Conservation (phyloP, 2,113 vertebrate genomes). For the Oceanodroma tethys region DNA sequence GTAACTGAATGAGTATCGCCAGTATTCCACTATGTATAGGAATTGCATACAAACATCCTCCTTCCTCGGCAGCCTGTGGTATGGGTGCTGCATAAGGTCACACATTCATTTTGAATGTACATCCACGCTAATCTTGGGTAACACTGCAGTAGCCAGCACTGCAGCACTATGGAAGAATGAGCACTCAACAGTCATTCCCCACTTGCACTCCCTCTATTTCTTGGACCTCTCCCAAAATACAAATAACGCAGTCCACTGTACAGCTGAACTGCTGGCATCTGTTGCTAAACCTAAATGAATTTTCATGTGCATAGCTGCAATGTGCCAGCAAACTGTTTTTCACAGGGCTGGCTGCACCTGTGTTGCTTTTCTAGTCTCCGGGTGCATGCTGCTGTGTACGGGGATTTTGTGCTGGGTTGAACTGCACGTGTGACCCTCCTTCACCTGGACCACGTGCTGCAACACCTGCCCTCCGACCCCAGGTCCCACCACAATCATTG, state of each 20-base stretch:
- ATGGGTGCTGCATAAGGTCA: background rate
- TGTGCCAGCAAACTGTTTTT: background rate
- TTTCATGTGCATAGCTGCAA: background rate
- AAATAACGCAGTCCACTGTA: background rate
- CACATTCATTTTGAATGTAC: rapidly evolving
- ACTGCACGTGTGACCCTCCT: rapidly evolving
- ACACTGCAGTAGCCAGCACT: background rate
- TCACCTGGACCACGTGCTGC: background rate
- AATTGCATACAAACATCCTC: background rate
- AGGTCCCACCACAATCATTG: background rate
- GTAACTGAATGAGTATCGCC: background rate
- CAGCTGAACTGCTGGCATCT: conserved; percentile 15
- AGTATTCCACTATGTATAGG: background rate
- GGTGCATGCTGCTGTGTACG: rapidly evolving
- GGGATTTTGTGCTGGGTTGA: background rate
- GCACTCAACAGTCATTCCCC: background rate
- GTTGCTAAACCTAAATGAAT: background rate
- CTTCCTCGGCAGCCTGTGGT: background rate
- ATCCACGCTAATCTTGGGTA: background rate
- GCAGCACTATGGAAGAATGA: background rate
- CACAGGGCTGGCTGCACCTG: background rate
- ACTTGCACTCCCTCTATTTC: background rate
- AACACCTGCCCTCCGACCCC: background rate
- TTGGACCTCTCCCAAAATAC: background rate
- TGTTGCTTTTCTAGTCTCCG: background rate